phyloP scores from a whole-genome alignment of 2,113 vertebrate genomes.

The Hemiscyllium ocellatum region DNA sequence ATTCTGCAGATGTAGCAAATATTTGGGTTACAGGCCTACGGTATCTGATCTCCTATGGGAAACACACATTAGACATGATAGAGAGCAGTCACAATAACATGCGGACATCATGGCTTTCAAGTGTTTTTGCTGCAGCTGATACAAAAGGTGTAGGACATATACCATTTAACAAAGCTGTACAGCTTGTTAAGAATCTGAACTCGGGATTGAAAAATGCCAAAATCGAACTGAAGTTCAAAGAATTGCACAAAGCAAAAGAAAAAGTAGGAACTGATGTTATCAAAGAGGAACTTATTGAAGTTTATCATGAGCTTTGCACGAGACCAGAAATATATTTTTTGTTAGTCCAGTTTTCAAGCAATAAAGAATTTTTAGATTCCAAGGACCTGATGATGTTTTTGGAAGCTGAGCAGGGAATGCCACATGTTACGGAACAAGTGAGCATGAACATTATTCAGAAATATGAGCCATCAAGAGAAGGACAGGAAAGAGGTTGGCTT shows the following conservation, averaged over 20 bases:
- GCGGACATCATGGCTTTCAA: slow-evolving; percentile 88
- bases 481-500: slow-evolving; percentile 81
- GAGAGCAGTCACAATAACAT: slow-evolving; percentile 90
- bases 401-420: slow-evolving; percentile 95
- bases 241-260: slow-evolving; percentile 87
- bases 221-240: slow-evolving; percentile 95
- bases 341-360: slow-evolving; percentile 97
- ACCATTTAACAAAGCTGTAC: slow-evolving; percentile 74
- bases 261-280: slow-evolving; percentile 71
- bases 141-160: slow-evolving; percentile 65
- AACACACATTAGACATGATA: slow-evolving; percentile 89
- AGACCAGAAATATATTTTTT: slow-evolving; percentile 97
- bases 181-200: slow-evolving; percentile 84
- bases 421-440: slow-evolving; percentile 86
- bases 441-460: slow-evolving; percentile 88
- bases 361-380: slow-evolving; percentile 93
- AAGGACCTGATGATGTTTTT: slow-evolving; percentile 99
- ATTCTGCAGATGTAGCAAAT: slow-evolving; percentile 90
- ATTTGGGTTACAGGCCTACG: slow-evolving; percentile 94
- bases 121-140: slow-evolving; percentile 78
- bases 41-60: slow-evolving; percentile 93
- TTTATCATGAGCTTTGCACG: slow-evolving; percentile 96
- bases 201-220: slow-evolving; percentile 88
- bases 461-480: slow-evolving; percentile 86
- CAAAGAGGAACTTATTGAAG: slow-evolving; percentile 93